Conservation (phyloP, 2,797 vertebrate species). For the Cyprinella venusta region DNA sequence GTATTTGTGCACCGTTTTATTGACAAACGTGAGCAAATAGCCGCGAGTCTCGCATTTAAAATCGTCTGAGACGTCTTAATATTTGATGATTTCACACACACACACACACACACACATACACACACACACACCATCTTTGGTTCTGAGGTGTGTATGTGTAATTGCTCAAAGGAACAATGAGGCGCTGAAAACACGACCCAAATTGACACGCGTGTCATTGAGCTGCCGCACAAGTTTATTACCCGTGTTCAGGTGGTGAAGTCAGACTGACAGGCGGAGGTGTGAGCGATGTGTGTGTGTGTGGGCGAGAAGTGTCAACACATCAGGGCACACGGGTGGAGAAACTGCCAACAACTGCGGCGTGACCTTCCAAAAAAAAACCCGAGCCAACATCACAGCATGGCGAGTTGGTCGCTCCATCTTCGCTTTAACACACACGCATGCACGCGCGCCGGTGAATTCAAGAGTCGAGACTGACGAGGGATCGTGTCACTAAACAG, state of each 20-base stretch:
- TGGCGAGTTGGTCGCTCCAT: neutral
- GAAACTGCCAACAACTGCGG: constrained; percentile 19
- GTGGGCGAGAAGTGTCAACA: constrained; percentile 40
- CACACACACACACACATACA: neutral
- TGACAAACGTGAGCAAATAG: constrained; percentile 50
- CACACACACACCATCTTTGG: neutral
- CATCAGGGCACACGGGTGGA: constrained; percentile 23
- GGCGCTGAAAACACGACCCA: constrained; percentile 3
- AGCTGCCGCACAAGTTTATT: constrained; percentile 3
- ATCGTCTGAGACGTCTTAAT: constrained; percentile 42
- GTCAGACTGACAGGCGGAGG: constrained; percentile 46
- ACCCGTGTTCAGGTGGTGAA: constrained; percentile 25
- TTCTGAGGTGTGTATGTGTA: neutral
- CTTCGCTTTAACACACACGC: constrained; percentile 4
- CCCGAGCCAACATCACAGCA: neutral
- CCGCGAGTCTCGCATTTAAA: constrained; percentile 50
- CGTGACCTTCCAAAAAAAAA: constrained; percentile 21
- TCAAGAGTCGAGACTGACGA: neutral
- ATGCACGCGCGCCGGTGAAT: neutral
- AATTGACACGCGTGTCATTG: neutral
- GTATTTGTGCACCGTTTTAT: constrained; percentile 4
- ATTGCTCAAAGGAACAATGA: constrained; percentile 11
- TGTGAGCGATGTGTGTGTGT: constrained; percentile 16
- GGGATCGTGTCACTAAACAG: neutral
- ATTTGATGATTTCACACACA: constrained; percentile 51